A percentile compares a stretch with the other conserved stretches of the same genome.
These are phyloP conservation scores for Climacteris rufus DNA, from an alignment of 2,113 vertebrate genomes.

Conservation along the genomic window DNA sequence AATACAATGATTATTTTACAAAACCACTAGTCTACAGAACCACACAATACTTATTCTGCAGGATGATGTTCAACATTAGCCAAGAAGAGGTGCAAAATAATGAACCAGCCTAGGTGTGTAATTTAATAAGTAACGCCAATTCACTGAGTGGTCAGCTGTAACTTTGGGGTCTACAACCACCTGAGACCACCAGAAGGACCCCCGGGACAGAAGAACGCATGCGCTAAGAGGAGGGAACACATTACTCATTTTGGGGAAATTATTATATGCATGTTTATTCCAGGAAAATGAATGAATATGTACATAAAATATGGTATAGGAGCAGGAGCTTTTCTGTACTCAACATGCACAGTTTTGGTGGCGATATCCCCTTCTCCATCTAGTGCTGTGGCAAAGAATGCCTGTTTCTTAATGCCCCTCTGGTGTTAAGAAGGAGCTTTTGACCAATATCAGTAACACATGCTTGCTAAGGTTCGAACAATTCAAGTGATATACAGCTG, in stretches of 20 bases:
- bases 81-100: neutral
- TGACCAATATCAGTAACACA: neutral
- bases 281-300: neutral
- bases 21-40: neutral
- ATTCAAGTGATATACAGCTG: neutral
- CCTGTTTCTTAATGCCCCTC: neutral
- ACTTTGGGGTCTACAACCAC: neutral
- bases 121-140: neutral
- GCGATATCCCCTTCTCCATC: neutral
- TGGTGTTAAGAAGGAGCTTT: neutral
- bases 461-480: neutral
- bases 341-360: neutral
- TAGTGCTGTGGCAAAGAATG: rapidly evolving
- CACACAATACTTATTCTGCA: neutral
- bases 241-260: neutral
- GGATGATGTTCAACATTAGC: neutral
- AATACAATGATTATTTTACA: neutral
- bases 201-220: neutral
- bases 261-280: neutral
- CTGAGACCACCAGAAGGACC: neutral
- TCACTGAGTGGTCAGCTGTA: neutral
- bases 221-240: neutral
- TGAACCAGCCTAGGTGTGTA: neutral
- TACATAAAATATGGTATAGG: neutral
- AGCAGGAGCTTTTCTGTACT: neutral